Evolutionary conservation across 2,888 invertebrate species (phyloP).

Genomic region (Eulithis prunata): DNA sequence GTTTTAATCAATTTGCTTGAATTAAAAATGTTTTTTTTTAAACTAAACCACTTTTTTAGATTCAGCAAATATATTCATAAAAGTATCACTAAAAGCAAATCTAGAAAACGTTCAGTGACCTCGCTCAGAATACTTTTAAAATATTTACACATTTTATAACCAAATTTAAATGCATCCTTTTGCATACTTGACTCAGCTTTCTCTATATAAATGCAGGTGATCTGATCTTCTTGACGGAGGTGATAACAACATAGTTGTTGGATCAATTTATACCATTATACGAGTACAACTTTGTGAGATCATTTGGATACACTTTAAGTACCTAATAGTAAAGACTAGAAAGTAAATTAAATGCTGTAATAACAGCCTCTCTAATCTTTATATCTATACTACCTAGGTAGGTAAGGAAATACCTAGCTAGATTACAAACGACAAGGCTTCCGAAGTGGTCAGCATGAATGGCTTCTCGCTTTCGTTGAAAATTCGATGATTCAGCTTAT

Average conservation of each 20-base stretch:
- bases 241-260: no score
- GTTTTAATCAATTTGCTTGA: no score
- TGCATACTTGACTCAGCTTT: constrained; percentile 1
- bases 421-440: neutral
- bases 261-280: neutral
- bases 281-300: constrained; percentile 2
- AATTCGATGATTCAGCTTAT: no score
- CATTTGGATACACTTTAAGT: constrained; percentile 8
- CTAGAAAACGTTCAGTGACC: constrained; percentile 4
- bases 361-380: constrained; percentile 11
- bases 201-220: neutral
- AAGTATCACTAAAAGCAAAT: neutral
- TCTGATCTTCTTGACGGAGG: neutral
- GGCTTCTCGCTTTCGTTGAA: no score
- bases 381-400: neutral
- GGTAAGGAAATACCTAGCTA: neutral
- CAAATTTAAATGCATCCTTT: neutral
- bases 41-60: no score
- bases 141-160: neutral
- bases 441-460: neutral
- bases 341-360: constrained; percentile 18
- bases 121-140: neutral
- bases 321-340: neutral
- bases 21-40: no score
- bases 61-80: neutral